These are phyloP conservation scores for Potamilus streckersoni DNA, from an alignment of 1,140 invertebrate species.

Conservation along the genomic window DNA sequence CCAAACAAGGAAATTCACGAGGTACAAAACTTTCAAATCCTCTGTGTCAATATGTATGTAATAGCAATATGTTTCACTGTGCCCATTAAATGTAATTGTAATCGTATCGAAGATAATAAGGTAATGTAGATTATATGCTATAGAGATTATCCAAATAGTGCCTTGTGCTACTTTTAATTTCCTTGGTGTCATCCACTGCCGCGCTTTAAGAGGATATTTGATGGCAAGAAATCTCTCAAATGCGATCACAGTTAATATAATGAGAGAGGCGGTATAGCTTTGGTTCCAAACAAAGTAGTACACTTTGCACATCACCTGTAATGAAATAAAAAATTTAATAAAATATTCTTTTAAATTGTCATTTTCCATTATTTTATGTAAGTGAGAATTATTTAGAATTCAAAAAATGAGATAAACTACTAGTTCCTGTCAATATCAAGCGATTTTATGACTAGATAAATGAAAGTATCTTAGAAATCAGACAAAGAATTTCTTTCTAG, in stretches of 20 bases:
- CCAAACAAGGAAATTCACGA: slow-evolving; percentile 66
- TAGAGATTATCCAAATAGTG: slow-evolving; percentile 48
- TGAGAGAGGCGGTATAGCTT: slow-evolving; percentile 58
- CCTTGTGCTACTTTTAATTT: slow-evolving; percentile 38
- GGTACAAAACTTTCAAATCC: slow-evolving; percentile 30
- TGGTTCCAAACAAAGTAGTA: slow-evolving; percentile 62
- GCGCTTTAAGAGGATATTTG: slow-evolving; percentile 76
- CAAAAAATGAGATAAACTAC: too few species aligned
- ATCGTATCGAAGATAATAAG: slow-evolving; percentile 47
- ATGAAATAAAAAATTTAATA: slow-evolving; percentile 17
- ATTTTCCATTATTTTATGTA: too few species aligned
- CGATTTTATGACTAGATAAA: too few species aligned
- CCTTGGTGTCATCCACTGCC: slow-evolving; percentile 45
- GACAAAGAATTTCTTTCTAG: too few species aligned
- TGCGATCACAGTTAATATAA: slow-evolving; percentile 73
- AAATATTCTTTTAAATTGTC: too few species aligned
- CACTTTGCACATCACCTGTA: slow-evolving; percentile 63
- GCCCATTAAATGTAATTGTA: slow-evolving; percentile 2
- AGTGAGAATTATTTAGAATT: too few species aligned
- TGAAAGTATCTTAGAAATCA: too few species aligned
- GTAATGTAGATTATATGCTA: slow-evolving; percentile 50
- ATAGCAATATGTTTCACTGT: slow-evolving; percentile 28
- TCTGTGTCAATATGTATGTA: slow-evolving; percentile 33
- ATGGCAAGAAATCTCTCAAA: slow-evolving; percentile 84
- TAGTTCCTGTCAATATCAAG: too few species aligned